Evolutionary conservation across 2,888 invertebrate species (phyloP), one percentile per base, ranked within the genome.

Genomic region (Drosophila mimetica): DNA sequence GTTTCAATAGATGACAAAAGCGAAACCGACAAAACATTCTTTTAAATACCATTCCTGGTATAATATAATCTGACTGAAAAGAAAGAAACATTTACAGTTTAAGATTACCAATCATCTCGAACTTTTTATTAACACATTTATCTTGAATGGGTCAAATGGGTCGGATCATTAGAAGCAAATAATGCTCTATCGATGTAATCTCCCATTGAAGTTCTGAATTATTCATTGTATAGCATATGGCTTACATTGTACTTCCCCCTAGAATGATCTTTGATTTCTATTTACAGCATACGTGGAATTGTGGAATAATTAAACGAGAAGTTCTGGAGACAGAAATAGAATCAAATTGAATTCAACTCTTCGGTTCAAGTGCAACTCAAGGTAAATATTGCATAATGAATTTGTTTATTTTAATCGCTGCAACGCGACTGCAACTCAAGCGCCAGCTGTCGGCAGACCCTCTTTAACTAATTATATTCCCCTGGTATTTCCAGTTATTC

Each of bases 1-100:
- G 80, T 73, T 53, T 71, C 55, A 54, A 53, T 70, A 53, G 55
- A 39, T 61, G 44, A 54, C 51, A 51, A 61, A 55, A 37, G 36
- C 9, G 37, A 51, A 51, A 41, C 13, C 52, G 36, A 54, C 59
- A 41, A 9, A 14, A 16, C 11, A 13, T 36, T 42, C 4, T n/a
- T 16, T 30, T 20, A 16, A 32, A 63, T 14, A 48, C 48, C 36
- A 14, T 48, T 63, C 13, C 14, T 9, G 6, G 9, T 16, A 22
- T 36, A 57, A 48, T 48, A 13, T 32, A 36, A 42, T 25, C 4
- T 20, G 37, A 55, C 32, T 47, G 4, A 20, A n/a, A 36, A 13
- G 2, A 36, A 22, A 11, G 9, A 25, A 8, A n/a, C 20, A 4
- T 22, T 14, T 25, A 2, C 4, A 14, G 14, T 9, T 8, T 14